Conservation (phyloP, 2,797 vertebrate species). For the Pseudochromis fuscus region DNA sequence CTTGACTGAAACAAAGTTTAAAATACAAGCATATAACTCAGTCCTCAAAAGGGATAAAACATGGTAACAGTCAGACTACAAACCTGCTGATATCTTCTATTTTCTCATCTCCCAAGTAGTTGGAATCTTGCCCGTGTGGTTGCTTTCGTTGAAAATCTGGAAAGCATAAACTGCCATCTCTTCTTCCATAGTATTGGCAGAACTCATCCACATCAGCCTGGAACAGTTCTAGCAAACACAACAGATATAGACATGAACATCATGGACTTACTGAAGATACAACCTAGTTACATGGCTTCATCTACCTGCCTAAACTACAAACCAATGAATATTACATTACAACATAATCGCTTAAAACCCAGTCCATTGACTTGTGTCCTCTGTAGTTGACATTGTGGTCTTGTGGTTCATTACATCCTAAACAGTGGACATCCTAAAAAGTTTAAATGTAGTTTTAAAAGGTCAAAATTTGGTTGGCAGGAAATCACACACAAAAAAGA, state of each 20-base stretch:
- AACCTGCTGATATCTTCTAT: slow-evolving; percentile 97
- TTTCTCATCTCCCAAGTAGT: slow-evolving; percentile 97
- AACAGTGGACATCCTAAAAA: too few species aligned
- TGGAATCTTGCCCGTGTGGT: slow-evolving; percentile 93
- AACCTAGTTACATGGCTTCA: slow-evolving; percentile 23
- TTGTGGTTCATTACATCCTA: too few species aligned
- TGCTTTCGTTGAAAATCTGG: slow-evolving; percentile 98
- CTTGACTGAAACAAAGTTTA: slow-evolving; percentile 35
- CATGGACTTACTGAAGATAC: slow-evolving; percentile 43
- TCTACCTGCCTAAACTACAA: not conserved
- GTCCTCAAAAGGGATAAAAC: slow-evolving; percentile 30
- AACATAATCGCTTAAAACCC: too few species aligned
- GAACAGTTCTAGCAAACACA: slow-evolving; percentile 91
- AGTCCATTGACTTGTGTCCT: too few species aligned
- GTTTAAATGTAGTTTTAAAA: too few species aligned
- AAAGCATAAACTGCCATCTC: slow-evolving; percentile 93
- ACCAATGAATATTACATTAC: slow-evolving; percentile 6
- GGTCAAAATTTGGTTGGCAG: too few species aligned
- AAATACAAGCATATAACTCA: slow-evolving; percentile 38
- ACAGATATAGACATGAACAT: slow-evolving; percentile 56
- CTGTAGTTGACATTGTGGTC: too few species aligned
- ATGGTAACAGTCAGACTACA: slow-evolving; percentile 82
- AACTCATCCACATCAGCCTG: slow-evolving; percentile 98
- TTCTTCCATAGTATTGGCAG: slow-evolving; percentile 95
- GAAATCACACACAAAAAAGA: too few species aligned